Evolutionary conservation across 2,113 vertebrate species (phyloP).

Genomic region (Erpornis zantholeuca): DNA sequence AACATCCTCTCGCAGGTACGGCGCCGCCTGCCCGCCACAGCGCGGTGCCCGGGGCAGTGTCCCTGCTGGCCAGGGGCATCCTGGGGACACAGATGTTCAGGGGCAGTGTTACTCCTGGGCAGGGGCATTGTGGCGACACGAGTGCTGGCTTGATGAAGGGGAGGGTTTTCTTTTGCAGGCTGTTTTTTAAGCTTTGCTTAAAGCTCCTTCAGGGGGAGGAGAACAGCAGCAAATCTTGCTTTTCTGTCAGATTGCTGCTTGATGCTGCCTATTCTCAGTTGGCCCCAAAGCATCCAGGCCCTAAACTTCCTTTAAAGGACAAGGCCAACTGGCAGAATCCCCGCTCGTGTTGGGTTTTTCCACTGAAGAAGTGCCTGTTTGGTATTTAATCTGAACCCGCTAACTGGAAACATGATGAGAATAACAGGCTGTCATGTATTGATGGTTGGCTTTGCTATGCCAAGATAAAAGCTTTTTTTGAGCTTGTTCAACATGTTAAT

Average conservation of each 20-base stretch:
- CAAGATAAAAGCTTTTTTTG: neutral
- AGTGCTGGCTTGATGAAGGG: accelerated
- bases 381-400: neutral
- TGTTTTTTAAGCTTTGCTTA: neutral
- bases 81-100: no score
- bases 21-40: accelerated
- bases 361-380: neutral
- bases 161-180: neutral
- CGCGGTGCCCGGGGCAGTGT: accelerated
- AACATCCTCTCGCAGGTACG: slow-evolving; percentile 98
- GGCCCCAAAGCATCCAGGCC: neutral
- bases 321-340: neutral
- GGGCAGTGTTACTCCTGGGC: no score
- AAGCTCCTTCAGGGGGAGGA: accelerated
- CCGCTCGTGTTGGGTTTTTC: accelerated
- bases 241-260: neutral
- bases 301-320: neutral
- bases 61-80: no score
- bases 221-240: neutral
- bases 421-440: accelerated
- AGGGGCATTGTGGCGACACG: accelerated
- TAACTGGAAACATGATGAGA: neutral
- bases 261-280: neutral
- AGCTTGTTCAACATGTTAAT: accelerated
- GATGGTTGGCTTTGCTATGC: neutral